A percentile compares a stretch with the other conserved stretches of the same genome.
Conservation (phyloP, 2,113 vertebrate species). For the Cygnus atratus region DNA sequence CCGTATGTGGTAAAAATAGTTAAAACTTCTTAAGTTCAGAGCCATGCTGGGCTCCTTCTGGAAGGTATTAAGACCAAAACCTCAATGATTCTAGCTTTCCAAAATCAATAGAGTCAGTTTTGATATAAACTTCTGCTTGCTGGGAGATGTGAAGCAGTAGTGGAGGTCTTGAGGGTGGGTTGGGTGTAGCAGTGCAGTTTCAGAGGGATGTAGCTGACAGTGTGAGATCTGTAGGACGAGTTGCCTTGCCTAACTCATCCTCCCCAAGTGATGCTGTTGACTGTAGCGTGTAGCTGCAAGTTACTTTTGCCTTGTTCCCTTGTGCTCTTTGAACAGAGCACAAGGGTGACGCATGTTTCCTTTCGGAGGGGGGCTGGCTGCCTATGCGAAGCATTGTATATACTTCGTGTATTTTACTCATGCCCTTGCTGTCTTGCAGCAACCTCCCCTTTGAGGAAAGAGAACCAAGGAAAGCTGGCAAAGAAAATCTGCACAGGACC, state of each 20-base stretch:
- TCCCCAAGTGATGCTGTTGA: accelerated
- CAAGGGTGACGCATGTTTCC: background rate
- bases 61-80: background rate
- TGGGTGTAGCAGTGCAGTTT: background rate
- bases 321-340: background rate
- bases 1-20: background rate
- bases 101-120: background rate
- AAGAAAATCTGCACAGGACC: background rate
- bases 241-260: accelerated
- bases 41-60: background rate
- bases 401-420: too few species aligned
- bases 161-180: background rate
- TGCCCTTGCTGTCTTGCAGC: background rate
- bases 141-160: background rate
- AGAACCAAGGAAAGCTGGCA: background rate
- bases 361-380: background rate
- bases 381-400: background rate
- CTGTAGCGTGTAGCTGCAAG: accelerated
- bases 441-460: background rate
- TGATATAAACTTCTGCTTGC: background rate
- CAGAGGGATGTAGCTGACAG: background rate
- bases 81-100: background rate
- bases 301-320: background rate
- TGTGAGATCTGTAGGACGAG: accelerated
- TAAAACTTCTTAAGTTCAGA: background rate